Base-by-base conservation (phyloP, 2,797 vertebrate species). In the Halcyon leucocephala region DNA sequence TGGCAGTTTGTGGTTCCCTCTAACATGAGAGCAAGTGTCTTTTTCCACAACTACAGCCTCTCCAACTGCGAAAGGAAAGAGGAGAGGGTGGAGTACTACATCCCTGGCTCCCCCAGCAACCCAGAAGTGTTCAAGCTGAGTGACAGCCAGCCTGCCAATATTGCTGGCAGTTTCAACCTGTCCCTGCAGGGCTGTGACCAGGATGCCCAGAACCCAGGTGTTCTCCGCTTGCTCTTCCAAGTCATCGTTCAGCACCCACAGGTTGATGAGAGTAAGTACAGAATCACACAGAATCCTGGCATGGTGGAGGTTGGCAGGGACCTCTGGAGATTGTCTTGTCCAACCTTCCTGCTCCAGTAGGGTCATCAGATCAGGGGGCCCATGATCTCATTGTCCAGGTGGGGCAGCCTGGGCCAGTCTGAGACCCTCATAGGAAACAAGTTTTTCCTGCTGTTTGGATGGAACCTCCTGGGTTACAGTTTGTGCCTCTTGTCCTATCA, bases 1-100 rank as follows among this genome's bases (percentile, higher is more conserved):
- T 99, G 99, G 99, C 97, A 98, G 90, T 99, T 99, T 39, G 78
- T 91, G 2, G 51, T 99, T 31, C 99, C 99, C 0, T 88, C 95
- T 10, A 98, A 96, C 96, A 98, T 99, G 97, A 99, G 99, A 97
- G 99, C 99, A 72, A 98, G 98, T 0, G 89, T 99, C 55, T 70
- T 60, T 41, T 98, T 99, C 93, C 95, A 80, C 51, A 89, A 98
- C 11, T 97, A 98, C 94, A 98, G 86, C 0, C 61, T 94, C n/a
- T 99, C 99, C 17, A 98, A 98, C 65, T 99, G 99, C 1, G 98
- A 98, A 67, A 98, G 67, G 42, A 98, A 98, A n/a, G 95, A 97
- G 6, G 98, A 98, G 58, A 91, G 70, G 12, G 98, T 99, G 19
- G 97, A 97, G 48, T 99, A 99, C 90, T 91, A 97, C 55, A 96